phyloP scores from a whole-genome alignment of 2,797 vertebrate genomes.

The Molothrus aeneus region DNA sequence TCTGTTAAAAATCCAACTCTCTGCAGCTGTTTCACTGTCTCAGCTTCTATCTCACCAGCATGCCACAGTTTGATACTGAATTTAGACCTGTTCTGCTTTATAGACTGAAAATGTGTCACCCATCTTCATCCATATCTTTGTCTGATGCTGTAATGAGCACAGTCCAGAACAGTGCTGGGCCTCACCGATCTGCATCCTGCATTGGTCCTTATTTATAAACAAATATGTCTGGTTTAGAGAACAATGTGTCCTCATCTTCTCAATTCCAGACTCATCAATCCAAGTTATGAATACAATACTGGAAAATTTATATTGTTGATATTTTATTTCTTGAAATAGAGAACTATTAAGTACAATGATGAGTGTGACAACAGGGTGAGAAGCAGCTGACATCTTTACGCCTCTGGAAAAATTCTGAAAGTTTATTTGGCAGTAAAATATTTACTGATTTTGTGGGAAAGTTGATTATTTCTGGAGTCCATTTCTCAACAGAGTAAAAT shows the following conservation, averaged over 20 bases:
- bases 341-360: not conserved
- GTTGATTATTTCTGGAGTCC: not conserved
- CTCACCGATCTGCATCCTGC: not conserved
- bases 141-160: not conserved
- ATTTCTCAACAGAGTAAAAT: not conserved
- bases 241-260: not conserved
- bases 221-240: not conserved
- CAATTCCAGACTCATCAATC: not conserved
- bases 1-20: fast-evolving
- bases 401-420: not conserved
- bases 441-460: not conserved
- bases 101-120: not conserved
- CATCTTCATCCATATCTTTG: not conserved
- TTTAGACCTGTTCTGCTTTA: not conserved
- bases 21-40: not conserved
- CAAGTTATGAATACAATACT: not conserved
- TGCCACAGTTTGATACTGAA: not conserved
- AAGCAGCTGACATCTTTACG: not conserved
- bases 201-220: not conserved
- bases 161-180: not conserved
- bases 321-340: not conserved
- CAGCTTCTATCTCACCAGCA: not conserved
- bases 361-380: not conserved
- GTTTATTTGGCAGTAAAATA: not conserved
- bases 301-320: not conserved